Evolutionary conservation across 2,888 invertebrate species (phyloP).

Genomic region (Leptinotarsa peninsularis): DNA sequence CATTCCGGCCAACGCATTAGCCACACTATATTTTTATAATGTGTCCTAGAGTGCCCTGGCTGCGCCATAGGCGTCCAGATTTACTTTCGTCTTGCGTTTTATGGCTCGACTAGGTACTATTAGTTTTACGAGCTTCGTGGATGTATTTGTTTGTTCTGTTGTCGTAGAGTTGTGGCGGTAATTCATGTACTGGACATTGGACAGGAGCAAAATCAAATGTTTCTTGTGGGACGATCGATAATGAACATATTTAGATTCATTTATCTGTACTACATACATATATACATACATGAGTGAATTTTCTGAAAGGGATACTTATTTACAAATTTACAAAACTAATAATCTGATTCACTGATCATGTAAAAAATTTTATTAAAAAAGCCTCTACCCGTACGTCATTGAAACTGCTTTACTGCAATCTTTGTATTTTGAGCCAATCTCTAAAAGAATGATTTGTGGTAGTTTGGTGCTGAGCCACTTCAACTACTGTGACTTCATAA

Average conservation of each 20-base stretch:
- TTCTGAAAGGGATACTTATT: too few relatives aligned
- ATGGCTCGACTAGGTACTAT: slow-evolving; percentile 29
- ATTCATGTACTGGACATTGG: background rate
- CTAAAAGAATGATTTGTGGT: too few relatives aligned
- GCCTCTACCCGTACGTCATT: too few relatives aligned
- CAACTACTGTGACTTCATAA: too few relatives aligned
- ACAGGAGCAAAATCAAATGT: background rate
- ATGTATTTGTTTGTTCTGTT: slow-evolving; percentile 2
- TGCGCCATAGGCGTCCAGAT: slow-evolving; percentile 35
- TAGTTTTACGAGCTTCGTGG: slow-evolving; percentile 21
- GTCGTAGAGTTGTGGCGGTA: background rate
- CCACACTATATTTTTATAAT: slow-evolving; percentile 43
- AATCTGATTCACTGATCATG: too few relatives aligned
- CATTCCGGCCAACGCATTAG: slow-evolving; percentile 56
- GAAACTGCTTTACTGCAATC: too few relatives aligned
- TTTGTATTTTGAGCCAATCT: too few relatives aligned
- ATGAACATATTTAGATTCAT: background rate
- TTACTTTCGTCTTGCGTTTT: slow-evolving; percentile 27
- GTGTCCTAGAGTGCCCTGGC: slow-evolving; percentile 25
- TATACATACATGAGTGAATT: too few relatives aligned
- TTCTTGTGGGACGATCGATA: background rate
- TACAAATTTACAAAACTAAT: too few relatives aligned
- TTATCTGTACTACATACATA: background rate
- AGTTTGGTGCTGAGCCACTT: too few relatives aligned
- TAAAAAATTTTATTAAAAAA: too few relatives aligned